phyloP scores from a whole-genome alignment of 2,113 vertebrate genomes.

The Eptesicus fuscus region DNA sequence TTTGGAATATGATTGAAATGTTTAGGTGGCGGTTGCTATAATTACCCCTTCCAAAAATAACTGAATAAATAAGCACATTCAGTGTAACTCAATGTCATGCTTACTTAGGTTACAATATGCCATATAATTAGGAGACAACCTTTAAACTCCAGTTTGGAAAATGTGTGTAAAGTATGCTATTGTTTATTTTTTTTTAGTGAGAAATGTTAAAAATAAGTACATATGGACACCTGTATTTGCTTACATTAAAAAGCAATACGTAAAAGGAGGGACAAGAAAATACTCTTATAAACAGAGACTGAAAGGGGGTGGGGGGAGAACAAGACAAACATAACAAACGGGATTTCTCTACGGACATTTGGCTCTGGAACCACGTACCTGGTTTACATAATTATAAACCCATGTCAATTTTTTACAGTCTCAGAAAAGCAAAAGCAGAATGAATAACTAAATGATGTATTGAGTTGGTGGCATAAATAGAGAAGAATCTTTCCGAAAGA shows the following conservation, averaged over 20 bases:
- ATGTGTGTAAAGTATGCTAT: background rate
- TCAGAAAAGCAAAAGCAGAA: constrained; percentile 5
- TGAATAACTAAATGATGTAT: background rate
- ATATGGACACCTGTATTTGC: background rate
- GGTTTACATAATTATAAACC: background rate
- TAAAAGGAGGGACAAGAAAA: background rate
- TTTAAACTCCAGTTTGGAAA: background rate
- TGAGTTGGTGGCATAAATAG: background rate
- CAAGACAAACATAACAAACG: accelerated
- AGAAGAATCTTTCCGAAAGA: background rate
- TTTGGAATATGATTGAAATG: constrained; percentile 32
- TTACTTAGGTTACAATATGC: background rate
- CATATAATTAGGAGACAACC: background rate
- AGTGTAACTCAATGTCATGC: background rate
- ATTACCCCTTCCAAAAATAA: constrained; percentile 42
- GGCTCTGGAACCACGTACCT: background rate
- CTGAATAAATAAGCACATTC: background rate
- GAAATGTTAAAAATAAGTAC: background rate
- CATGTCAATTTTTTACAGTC: background rate
- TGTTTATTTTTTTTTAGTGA: background rate
- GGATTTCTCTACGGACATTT: background rate
- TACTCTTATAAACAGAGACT: background rate
- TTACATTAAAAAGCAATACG: background rate
- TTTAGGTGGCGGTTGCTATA: background rate
- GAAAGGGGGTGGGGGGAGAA: background rate